phyloP scores from a whole-genome alignment of 2,797 vertebrate species.

The Varecia variegata region DNA sequence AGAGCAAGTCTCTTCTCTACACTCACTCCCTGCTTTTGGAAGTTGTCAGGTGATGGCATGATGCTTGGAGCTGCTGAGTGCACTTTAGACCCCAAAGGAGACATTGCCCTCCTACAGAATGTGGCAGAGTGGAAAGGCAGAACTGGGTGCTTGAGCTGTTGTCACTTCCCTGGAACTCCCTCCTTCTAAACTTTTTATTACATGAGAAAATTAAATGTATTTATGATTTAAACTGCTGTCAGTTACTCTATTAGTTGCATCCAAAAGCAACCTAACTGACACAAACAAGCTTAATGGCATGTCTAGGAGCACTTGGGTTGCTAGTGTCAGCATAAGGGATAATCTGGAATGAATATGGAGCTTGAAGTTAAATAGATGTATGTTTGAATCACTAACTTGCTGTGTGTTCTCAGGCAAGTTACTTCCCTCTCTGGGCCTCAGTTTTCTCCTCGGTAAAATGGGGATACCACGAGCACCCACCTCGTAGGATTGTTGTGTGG shows the following conservation, averaged over 20 bases:
- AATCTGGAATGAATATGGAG: not conserved
- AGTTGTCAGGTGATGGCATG: not conserved
- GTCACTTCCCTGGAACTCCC: not conserved
- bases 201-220: not conserved
- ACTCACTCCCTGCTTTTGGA: not conserved
- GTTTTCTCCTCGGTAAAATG: not conserved
- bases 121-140: not conserved
- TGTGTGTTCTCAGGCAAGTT: not conserved
- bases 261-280: not conserved
- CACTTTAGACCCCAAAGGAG: not conserved
- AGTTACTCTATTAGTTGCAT: not conserved
- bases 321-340: not conserved
- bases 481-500: not conserved
- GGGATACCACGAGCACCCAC: not conserved
- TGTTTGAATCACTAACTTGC: not conserved
- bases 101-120: not conserved
- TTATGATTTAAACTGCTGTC: not conserved
- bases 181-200: not conserved
- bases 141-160: not conserved
- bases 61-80: not conserved
- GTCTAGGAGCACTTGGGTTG: not conserved
- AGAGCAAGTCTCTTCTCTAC: not conserved
- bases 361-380: not conserved
- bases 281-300: not conserved
- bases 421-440: not conserved